Base-by-base conservation (phyloP, 2,888 invertebrate genomes). In the Eilema depressum region DNA sequence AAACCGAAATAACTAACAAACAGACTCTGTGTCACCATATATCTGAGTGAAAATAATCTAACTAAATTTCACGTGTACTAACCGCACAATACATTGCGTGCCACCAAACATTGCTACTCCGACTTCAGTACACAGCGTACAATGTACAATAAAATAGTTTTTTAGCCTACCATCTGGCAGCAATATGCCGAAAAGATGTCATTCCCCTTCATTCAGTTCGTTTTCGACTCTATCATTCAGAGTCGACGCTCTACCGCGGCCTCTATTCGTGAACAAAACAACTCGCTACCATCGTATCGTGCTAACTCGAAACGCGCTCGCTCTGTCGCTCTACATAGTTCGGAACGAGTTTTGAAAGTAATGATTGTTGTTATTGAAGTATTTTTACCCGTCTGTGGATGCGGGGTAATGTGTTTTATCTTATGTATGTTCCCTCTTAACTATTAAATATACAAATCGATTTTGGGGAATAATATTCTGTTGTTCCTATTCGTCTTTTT, bases 151-250 rank as follows among this genome's bases (percentile, higher is more conserved):
- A 65, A 65, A 76, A 79, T 70, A 75, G 78, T 81, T 79, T 81
- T 78, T 82, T 77, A 74, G 76, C 76, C 74, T 70, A 70, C 77
- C 88, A 88, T 88, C 87, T 88, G 88, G 86, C 85, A 77, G 70
- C 87, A 87, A 80, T 79, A 85, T 88, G 87, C 76, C 74, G 70
- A 87, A 87, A 87, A 88, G 84, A 87, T 87, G 88, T 88, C 88
- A 87, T 88, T 88, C 88, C 87, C 88, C 88, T 87, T 86, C 82
- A 83, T 82, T 85, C 82, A 78, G 75, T 80, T 76, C 78, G 85
- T 81, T 78, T 80, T 74, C 78, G 79, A 80, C 85, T 72, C 65
- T 86, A 87, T 87, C 86, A 84, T 86, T 88, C 86, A 86, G 81
- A 84, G 85, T 85, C 84, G 82, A 81, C 81, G 83, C 83, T 83